Base-by-base conservation (phyloP, 2,888 invertebrate species). In the Vanessa cardui region DNA sequence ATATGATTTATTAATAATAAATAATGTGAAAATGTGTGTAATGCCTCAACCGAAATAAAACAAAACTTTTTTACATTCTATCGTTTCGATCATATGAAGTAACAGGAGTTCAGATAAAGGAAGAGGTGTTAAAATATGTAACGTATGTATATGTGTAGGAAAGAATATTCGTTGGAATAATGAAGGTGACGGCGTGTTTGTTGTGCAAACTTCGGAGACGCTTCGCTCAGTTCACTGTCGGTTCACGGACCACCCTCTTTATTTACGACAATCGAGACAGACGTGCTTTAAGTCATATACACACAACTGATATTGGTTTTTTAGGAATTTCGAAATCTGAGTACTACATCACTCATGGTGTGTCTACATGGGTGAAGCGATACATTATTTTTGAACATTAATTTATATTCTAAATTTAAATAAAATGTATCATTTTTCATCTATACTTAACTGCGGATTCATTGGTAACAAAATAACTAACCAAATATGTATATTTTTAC, bases 181-280 rank as follows among this genome's bases (percentile, higher is more conserved):
- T 61, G 69, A 66, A 71, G 73, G 67, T 69, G 72, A 71, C 72
- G 67, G 74, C 50, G 61, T 66, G 58, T 66, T 69, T 72, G 69
- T 73, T 70, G 73, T 72, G 74, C 68, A 72, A 74, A 74, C 72
- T 72, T 70, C 59, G 46, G 63, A 67, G 72, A 71, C 50, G 50
- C 21, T 50, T 31, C 70, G 69, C 62, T 58, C 72, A 68, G 72
- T 69, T 74, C 76, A 74, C 64, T 71, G 72, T 62, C 67, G 66
- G 75, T 69, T 73, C 73, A 72, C 58, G 68, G 72, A 69, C 74
- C 72, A 72, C 72, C 72, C 70, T 66, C 64, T 31, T 70, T 73
- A 72, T 73, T 72, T 68, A 70, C 66, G 62, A 54, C 21, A 16
- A 72, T 65, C 62, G 64, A 70, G 66, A 68, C 68, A 70, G 58